phyloP scores from a whole-genome alignment of 2,888 invertebrate genomes.

The Dusona sp. region DNA sequence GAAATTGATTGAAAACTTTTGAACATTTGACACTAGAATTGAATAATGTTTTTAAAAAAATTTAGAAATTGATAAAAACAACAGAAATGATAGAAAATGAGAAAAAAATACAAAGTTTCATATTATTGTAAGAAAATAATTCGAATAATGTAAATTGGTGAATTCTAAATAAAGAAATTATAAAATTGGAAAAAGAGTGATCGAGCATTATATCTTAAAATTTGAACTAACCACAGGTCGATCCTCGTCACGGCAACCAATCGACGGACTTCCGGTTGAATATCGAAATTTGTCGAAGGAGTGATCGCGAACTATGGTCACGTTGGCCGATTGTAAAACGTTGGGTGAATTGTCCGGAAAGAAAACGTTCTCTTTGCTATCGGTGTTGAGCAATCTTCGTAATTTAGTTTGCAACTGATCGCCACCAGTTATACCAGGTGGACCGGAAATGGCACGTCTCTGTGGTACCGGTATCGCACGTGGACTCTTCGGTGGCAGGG shows the following conservation, averaged over 20 bases:
- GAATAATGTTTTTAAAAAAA: too few species aligned
- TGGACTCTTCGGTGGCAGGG: constrained; percentile 86
- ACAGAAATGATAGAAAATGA: neutral
- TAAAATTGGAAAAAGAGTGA: neutral
- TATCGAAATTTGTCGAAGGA: constrained; percentile 79
- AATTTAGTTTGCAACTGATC: constrained; percentile 92
- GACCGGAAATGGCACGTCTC: constrained; percentile 81
- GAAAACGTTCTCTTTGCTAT: constrained; percentile 90
- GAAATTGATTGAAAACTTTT: too few species aligned
- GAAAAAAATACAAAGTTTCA: neutral
- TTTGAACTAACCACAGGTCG: constrained; percentile 55
- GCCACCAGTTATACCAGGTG: constrained; percentile 84
- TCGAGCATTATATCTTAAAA: neutral
- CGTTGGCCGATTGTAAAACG: constrained; percentile 54
- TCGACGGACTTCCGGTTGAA: constrained; percentile 79
- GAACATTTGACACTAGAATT: neutral
- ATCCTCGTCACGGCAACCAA: constrained; percentile 80
- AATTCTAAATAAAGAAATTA: too few species aligned
- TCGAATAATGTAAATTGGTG: neutral
- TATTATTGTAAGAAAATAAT: neutral
- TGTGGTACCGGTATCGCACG: constrained; percentile 85
- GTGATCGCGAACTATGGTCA: constrained; percentile 72
- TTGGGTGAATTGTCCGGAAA: constrained; percentile 84
- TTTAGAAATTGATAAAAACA: neutral
- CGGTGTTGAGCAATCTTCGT: constrained; percentile 90